Conservation (phyloP, 2,888 invertebrate species). For the Agriopis leucophaearia region DNA sequence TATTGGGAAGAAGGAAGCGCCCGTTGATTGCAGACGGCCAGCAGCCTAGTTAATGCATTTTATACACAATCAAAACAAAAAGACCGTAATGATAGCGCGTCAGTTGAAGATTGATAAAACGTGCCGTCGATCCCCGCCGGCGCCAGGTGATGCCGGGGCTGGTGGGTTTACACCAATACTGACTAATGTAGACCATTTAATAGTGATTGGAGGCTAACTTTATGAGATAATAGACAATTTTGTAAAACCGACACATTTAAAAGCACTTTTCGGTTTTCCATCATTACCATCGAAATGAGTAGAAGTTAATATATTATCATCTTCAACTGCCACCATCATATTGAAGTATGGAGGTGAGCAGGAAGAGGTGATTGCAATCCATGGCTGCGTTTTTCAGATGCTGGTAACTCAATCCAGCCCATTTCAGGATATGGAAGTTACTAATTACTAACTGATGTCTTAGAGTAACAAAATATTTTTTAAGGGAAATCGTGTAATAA, state of each 20-base stretch:
- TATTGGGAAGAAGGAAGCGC: slow-evolving; percentile 18
- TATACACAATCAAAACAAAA: slow-evolving; percentile 31
- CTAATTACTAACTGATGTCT: no score
- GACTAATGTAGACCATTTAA: not conserved
- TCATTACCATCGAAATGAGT: no score
- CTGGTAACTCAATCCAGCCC: no score
- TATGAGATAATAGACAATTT: not conserved
- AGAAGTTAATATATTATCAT: no score
- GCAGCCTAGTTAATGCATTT: slow-evolving; percentile 35
- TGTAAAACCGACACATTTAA: not conserved
- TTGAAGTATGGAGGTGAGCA: no score
- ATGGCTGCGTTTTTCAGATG: no score
- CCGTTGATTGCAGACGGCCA: slow-evolving; percentile 25
- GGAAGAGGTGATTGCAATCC: no score
- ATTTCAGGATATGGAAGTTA: no score
- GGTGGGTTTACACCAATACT: not conserved
- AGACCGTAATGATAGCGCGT: slow-evolving; percentile 18
- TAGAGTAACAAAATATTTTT: no score
- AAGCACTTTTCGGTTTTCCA: not conserved
- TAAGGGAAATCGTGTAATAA: no score
- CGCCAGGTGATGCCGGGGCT: slow-evolving; percentile 14
- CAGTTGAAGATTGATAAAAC: slow-evolving; percentile 28
- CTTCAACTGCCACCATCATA: no score
- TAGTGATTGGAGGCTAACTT: slow-evolving; percentile 1
- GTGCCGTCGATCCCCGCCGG: slow-evolving; percentile 16